Evolutionary conservation across 1,140 invertebrate species (phyloP).

Genomic region (Latrodectus geometricus): DNA sequence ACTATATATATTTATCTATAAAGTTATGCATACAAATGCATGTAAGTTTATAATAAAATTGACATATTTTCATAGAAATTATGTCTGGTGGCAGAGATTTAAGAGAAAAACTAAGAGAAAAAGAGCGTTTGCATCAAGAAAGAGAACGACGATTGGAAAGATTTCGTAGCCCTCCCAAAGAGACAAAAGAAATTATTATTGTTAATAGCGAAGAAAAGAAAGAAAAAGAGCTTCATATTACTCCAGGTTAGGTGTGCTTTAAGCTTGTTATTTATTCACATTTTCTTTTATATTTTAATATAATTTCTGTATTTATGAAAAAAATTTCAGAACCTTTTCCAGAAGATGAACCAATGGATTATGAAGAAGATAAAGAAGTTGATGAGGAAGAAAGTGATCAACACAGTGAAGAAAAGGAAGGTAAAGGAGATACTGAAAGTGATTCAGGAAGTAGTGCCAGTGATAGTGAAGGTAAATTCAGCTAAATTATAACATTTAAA

Average conservation of each 20-base stretch:
- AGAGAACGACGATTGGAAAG: slow-evolving; percentile 32
- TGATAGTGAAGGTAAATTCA: slow-evolving; percentile 44
- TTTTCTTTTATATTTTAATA: neutral
- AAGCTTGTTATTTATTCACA: neutral
- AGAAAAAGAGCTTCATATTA: slow-evolving; percentile 16
- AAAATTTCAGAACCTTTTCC: neutral
- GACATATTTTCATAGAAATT: neutral
- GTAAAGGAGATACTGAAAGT: slow-evolving; percentile 32
- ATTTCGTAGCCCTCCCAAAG: slow-evolving; percentile 39
- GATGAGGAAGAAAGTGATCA: slow-evolving; percentile 54
- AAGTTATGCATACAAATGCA: too few relatives aligned
- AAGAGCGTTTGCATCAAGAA: slow-evolving; percentile 17
- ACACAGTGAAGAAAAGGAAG: slow-evolving; percentile 35
- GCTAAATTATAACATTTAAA: neutral
- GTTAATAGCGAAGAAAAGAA: slow-evolving; percentile 9
- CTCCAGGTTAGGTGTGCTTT: neutral
- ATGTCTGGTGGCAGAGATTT: slow-evolving; percentile 30
- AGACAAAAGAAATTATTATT: neutral
- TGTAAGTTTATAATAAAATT: neutral
- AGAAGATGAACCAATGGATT: slow-evolving; percentile 38
- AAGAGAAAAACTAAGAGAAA: slow-evolving; percentile 48
- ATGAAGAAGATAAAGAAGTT: slow-evolving; percentile 57
- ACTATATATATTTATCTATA: too few relatives aligned
- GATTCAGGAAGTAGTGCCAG: slow-evolving; percentile 38
- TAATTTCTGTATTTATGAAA: neutral